phyloP scores from a whole-genome alignment of 2,113 vertebrate genomes.

The Rostratula benghalensis region DNA sequence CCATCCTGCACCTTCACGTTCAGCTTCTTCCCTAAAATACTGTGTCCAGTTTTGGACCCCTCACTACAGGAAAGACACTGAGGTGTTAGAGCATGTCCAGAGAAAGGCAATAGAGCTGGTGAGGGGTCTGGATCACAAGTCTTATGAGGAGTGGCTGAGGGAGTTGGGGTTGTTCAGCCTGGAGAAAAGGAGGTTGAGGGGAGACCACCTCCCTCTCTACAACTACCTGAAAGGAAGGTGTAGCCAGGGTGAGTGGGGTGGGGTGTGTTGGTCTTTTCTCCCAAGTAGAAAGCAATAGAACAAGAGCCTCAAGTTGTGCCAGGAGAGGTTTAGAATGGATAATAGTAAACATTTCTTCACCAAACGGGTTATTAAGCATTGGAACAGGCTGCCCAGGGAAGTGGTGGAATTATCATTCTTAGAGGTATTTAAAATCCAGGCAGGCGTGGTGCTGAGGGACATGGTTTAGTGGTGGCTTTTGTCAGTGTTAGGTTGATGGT shows the following conservation, averaged over 20 bases:
- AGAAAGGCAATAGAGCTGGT: no score
- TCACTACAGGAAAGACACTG: neutral
- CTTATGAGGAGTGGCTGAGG: no score
- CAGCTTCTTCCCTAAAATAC: neutral
- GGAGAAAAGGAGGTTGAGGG: no score
- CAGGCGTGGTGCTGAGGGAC: neutral
- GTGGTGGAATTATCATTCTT: neutral
- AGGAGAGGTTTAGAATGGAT: neutral
- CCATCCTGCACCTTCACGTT: accelerated
- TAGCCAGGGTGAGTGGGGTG: no score
- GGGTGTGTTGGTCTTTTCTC: no score
- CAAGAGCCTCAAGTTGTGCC: no score
- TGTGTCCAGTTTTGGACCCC: neutral
- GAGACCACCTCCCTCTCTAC: no score
- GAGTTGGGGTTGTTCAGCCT: no score
- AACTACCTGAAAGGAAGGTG: no score
- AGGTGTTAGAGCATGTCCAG: neutral
- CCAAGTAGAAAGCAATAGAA: no score
- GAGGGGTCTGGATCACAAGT: no score
- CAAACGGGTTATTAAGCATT: neutral
- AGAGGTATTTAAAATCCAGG: neutral
- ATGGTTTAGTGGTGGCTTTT: neutral
- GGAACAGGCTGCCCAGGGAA: neutral
- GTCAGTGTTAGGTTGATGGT: neutral
- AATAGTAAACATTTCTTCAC: neutral